Evolutionary conservation across 1,140 invertebrate genomes (phyloP), one percentile per base, ranked within the genome.

Genomic region (Drosophila ohnishii): DNA sequence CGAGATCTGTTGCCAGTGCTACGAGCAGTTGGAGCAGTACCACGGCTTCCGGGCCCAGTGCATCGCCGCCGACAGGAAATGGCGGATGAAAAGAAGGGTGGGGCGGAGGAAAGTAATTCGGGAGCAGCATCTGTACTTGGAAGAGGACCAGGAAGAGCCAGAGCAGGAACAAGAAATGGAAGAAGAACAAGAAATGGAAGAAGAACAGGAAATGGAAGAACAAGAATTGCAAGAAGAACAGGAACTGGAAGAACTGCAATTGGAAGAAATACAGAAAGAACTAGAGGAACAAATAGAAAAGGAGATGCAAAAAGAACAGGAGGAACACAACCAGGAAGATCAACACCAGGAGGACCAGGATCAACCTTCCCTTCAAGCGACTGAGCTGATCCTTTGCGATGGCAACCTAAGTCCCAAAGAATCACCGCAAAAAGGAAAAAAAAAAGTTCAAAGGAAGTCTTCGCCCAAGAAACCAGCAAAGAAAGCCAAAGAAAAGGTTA

Each of bases 11-110:
- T 37, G 40, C 11, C 11, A 25, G 0, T 91, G 90, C 48, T 77
- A 60, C 19, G 51, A 79, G 19, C 60, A 85, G 19, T 16, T 91
- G 30, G 72, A 75, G 5, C 63, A 75, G n/a, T 72, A 74, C 14
- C 73, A 82, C 51, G 58, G 71, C 47, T 91, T 91, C 25, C 89
- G 81, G 19, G 55, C 63, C 22, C 63, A 67, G 3, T 90, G 90
- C 63, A 59, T 80, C 13, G 56, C 64, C 5, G 62, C 86, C 6
- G 80, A 84, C 10, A 63, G 69, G 0, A 59, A 63, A 9, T 84
- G 67, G 70, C 76, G 73, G 32, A 39, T 55, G 60, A 75, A 48
- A 48, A 53, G 13, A 2, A 61, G 9, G 55, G 2, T 45, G 3
- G 5, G 5, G 2, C 13, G 25, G 3, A 30, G 6, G 11, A 22